phyloP scores from a whole-genome alignment of 1,140 invertebrate species.

The Saxidomus purpurata region DNA sequence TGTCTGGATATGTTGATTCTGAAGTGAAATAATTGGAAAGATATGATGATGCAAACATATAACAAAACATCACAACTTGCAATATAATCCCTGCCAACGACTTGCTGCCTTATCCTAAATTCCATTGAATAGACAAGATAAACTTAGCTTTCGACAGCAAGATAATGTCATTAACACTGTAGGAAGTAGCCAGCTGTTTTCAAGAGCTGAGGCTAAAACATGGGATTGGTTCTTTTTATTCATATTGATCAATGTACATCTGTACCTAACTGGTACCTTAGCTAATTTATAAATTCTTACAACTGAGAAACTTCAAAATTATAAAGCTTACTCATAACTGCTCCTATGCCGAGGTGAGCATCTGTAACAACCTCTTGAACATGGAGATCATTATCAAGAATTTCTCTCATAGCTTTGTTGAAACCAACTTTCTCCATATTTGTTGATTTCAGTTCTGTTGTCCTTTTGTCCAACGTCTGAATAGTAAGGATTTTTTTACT shows the following conservation, averaged over 20 bases:
- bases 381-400: neutral
- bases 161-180: too few species aligned
- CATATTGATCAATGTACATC: neutral
- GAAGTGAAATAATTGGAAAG: neutral
- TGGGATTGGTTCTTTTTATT: too few species aligned
- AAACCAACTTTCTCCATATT: slow-evolving; percentile 55
- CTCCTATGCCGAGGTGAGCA: slow-evolving; percentile 28
- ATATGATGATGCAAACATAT: neutral
- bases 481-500: slow-evolving; percentile 56
- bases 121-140: neutral
- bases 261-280: neutral
- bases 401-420: neutral
- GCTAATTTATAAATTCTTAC: neutral
- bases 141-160: neutral
- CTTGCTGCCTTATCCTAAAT: too few species aligned
- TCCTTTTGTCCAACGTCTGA: slow-evolving; percentile 51
- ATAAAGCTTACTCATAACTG: slow-evolving; percentile 52
- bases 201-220: too few species aligned
- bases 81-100: neutral
- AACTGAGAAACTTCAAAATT: neutral
- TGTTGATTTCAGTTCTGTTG: slow-evolving; percentile 26
- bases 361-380: slow-evolving; percentile 59
- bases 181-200: too few species aligned
- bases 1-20: slow-evolving; percentile 49
- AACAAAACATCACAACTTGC: neutral